These are phyloP conservation scores for Epinotia ramella DNA, from an alignment of 2,888 invertebrate species.

Conservation along the genomic window DNA sequence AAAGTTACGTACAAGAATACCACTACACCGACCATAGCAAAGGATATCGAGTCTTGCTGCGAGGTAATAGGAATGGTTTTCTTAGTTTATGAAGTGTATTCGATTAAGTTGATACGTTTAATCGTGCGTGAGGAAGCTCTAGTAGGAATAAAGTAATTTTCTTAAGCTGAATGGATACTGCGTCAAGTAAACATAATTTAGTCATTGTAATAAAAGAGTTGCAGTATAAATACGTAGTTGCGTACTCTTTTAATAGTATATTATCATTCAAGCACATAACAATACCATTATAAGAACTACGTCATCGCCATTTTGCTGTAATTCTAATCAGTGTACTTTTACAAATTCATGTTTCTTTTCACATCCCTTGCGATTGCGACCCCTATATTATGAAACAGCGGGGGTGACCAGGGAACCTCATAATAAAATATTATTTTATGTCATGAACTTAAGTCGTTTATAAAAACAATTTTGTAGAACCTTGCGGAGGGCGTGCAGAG, in stretches of 20 bases:
- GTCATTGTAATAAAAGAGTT: background rate
- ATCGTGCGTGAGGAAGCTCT: constrained; percentile 43
- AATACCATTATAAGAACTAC: no score
- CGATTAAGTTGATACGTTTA: constrained; percentile 41
- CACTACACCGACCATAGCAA: background rate
- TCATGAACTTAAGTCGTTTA: constrained; percentile 1
- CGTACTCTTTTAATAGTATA: no score
- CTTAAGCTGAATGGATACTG: background rate
- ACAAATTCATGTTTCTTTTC: background rate
- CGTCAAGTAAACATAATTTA: background rate
- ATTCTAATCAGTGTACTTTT: background rate
- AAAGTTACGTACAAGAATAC: constrained; percentile 36
- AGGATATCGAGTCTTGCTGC: background rate
- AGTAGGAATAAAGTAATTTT: constrained; percentile 24
- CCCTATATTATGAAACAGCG: background rate
- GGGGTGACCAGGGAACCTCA: background rate
- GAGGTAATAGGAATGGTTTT: background rate
- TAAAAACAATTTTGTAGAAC: background rate
- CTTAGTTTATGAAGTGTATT: background rate
- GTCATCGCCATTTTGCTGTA: background rate
- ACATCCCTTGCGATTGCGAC: background rate
- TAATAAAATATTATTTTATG: background rate
- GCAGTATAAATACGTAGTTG: no score
- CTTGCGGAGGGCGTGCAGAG: background rate
- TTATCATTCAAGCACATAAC: no score